Evolutionary conservation across 2,888 invertebrate species (phyloP).

Genomic region (Labia minor): DNA sequence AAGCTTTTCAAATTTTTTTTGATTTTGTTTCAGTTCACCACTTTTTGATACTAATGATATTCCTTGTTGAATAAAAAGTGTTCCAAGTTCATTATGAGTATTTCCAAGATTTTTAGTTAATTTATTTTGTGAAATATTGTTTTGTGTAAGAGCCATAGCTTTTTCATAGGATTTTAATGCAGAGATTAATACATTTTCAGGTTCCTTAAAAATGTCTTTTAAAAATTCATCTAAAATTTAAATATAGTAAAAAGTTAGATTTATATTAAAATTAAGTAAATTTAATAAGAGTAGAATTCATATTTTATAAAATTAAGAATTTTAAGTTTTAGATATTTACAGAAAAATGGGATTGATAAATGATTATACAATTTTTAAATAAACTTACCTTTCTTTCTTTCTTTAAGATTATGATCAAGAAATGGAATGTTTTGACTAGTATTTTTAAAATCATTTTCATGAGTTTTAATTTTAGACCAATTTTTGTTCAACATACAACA

Average conservation of each 20-base stretch:
- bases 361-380: too few species aligned
- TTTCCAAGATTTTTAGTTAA: constrained; percentile 56
- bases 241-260: too few species aligned
- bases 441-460: constrained; percentile 45
- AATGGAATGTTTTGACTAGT: not conserved
- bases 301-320: too few species aligned
- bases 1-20: constrained; percentile 31
- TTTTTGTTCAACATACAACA: constrained; percentile 67
- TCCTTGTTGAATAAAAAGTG: constrained; percentile 66
- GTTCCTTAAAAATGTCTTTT: too few species aligned
- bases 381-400: constrained; percentile 43
- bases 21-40: not conserved
- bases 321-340: too few species aligned
- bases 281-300: too few species aligned
- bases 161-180: constrained; percentile 44
- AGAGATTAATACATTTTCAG: too few species aligned
- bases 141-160: constrained; percentile 45
- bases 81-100: constrained; percentile 73
- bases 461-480: constrained; percentile 48
- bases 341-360: too few species aligned
- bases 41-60: not conserved
- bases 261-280: too few species aligned
- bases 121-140: constrained; percentile 33
- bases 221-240: too few species aligned
- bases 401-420: constrained; percentile 42